A percentile compares a stretch with the other conserved stretches of the same genome.
phyloP scores from a whole-genome alignment of 1,140 invertebrate genomes.

The Bombyx mori region DNA sequence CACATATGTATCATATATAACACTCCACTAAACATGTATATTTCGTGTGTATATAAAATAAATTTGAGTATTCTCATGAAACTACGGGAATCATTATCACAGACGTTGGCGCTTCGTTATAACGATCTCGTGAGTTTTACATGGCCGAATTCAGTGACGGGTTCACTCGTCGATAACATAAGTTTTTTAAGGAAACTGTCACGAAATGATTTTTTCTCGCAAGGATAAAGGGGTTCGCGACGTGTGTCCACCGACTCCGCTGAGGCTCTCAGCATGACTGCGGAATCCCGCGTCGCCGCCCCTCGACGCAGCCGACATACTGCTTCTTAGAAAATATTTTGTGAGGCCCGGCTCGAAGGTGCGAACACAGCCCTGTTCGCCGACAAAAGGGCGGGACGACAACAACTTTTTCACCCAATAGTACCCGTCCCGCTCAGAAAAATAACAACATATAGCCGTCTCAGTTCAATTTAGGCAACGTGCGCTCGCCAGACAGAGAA shows the following conservation, averaged over 20 bases:
- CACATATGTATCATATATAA: conserved; percentile 17
- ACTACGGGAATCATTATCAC: conserved; percentile 46
- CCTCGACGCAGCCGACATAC: conserved; percentile 57
- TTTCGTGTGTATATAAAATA: conserved; percentile 22
- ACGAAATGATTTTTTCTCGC: conserved; percentile 53
- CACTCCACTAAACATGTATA: conserved; percentile 52
- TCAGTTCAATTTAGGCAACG: conserved; percentile 24
- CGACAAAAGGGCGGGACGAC: conserved; percentile 42
- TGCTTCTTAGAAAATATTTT: conserved; percentile 60
- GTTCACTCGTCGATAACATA: conserved; percentile 28
- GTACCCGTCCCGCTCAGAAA: conserved; percentile 20
- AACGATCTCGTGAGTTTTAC: conserved; percentile 33
- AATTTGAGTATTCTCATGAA: conserved; percentile 48
- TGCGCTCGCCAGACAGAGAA: conserved; percentile 13
- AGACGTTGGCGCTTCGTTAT: conserved; percentile 54
- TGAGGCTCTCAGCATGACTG: conserved; percentile 68
- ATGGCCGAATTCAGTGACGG: conserved; percentile 17
- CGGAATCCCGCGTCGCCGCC: conserved; percentile 63
- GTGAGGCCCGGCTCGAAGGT: conserved; percentile 36
- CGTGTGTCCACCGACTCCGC: conserved; percentile 58
- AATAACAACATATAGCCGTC: conserved; percentile 18
- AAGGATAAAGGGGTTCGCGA: conserved; percentile 50
- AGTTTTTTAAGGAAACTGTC: conserved; percentile 49
- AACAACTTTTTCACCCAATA: conserved; percentile 56
- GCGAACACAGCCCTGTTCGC: conserved; percentile 49